Evolutionary conservation across 23 tunicate species (phyloP), one percentile per base, ranked within the genome.

Genomic region (Styela clava): DNA sequence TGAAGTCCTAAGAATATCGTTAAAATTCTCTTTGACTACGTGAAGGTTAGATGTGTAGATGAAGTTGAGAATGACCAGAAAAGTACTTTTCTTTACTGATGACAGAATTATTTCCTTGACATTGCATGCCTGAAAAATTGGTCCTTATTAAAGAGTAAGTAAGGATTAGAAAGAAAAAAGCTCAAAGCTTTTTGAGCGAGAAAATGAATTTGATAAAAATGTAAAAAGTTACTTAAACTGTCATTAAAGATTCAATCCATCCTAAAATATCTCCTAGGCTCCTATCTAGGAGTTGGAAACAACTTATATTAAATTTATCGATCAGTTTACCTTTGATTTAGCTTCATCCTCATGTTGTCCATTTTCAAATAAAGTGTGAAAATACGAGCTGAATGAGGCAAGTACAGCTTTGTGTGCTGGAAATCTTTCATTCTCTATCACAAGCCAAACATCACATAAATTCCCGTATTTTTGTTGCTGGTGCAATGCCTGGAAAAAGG

Each of bases 391-490:
- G 79, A 56, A 68, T 26, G 95, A 85, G 32, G 95, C 95, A 19
- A 89, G 35, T 0, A 89, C 89, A 74, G 89, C 84, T 82, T 85
- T 89, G 79, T 89, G 95, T 5, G 89, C 95, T 9, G 88, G 83
- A 85, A 89, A 81, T 19, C 61, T 79, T 2, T 78, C 95, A 65
- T 85, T 84, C 81, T 85, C 95, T 61, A 89, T 87, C 35, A 89
- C 86, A 61, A 89, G 65, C 2, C 74, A 74, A 35, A 89, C 82
- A 62, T 89, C 95, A 44, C 95, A 89, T 30, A 89, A 74, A 26
- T 84, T 84, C 22, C 85, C 77, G 26, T 74, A 69, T 68, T 84
- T 81, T 35, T 85, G 95, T 34, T 89, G 95, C 0, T 84, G 85
- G 79, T 85, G 62, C 61, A 89, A 68, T 52, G 95, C 86, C 95